phyloP scores from a whole-genome alignment of 2,113 vertebrate genomes.

The Erythrocercus mccallii region DNA sequence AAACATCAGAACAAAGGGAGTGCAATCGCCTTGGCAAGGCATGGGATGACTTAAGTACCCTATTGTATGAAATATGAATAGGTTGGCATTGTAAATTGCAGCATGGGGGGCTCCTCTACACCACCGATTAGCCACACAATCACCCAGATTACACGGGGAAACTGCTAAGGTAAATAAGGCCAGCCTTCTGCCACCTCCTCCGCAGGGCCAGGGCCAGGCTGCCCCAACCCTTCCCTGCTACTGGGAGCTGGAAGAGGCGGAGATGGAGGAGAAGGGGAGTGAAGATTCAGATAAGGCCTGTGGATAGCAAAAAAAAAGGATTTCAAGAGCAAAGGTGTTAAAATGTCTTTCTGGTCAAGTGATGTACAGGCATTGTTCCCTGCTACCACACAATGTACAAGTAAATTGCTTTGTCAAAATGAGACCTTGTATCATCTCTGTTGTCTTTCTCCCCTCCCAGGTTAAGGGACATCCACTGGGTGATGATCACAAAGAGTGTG shows the following conservation, averaged over 20 bases:
- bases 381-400: not conserved
- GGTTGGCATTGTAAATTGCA: constrained; percentile 80
- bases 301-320: constrained; percentile 53
- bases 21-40: constrained; percentile 80
- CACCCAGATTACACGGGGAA: constrained; percentile 95
- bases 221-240: constrained; percentile 62
- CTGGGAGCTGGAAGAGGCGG: constrained; percentile 56
- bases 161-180: constrained; percentile 89
- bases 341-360: constrained; percentile 64
- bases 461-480: not conserved
- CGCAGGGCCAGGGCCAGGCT: constrained; percentile 57
- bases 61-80: constrained; percentile 96
- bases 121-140: constrained; percentile 94
- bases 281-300: constrained; percentile 20
- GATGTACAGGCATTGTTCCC: constrained; percentile 35
- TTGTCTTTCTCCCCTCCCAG: not conserved
- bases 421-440: not conserved
- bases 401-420: constrained; percentile 23
- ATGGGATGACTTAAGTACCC: constrained; percentile 91
- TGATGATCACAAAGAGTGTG: not conserved
- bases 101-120: constrained; percentile 76
- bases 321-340: constrained; percentile 52
- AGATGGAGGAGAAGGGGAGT: constrained; percentile 7
- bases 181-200: constrained; percentile 93
- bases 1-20: constrained; percentile 85